Evolutionary conservation across 2,113 vertebrate species (phyloP).

Genomic region (Amazona vittata): DNA sequence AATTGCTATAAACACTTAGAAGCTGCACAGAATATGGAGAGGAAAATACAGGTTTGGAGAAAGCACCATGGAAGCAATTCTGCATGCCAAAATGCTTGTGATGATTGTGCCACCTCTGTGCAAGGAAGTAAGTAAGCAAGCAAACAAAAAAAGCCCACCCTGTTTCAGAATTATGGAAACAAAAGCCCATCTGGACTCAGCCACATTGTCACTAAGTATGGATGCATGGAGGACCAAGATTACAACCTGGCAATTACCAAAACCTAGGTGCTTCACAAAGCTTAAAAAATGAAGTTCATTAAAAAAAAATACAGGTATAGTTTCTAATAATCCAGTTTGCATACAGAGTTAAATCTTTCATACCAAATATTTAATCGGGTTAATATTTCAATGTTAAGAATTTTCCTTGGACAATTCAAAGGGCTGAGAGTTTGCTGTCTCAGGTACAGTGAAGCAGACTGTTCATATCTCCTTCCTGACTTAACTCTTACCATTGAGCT

Average conservation of each 20-base stretch:
- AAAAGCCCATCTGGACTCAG: neutral
- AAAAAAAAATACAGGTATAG: neutral
- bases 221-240: neutral
- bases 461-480: neutral
- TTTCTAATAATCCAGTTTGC: neutral
- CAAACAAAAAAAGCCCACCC: neutral
- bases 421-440: neutral
- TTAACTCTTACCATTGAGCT: neutral
- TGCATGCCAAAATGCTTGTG: neutral
- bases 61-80: neutral
- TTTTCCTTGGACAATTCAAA: neutral
- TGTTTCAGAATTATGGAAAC: neutral
- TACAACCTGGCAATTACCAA: neutral
- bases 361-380: neutral
- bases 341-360: neutral
- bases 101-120: neutral
- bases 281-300: neutral
- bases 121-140: neutral
- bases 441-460: neutral
- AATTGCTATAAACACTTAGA: neutral
- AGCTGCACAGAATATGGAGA: neutral
- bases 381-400: neutral
- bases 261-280: neutral
- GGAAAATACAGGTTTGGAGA: neutral
- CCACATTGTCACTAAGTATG: neutral